Conservation (phyloP, 1,140 invertebrate species). For the Mizuhopecten yessoensis region DNA sequence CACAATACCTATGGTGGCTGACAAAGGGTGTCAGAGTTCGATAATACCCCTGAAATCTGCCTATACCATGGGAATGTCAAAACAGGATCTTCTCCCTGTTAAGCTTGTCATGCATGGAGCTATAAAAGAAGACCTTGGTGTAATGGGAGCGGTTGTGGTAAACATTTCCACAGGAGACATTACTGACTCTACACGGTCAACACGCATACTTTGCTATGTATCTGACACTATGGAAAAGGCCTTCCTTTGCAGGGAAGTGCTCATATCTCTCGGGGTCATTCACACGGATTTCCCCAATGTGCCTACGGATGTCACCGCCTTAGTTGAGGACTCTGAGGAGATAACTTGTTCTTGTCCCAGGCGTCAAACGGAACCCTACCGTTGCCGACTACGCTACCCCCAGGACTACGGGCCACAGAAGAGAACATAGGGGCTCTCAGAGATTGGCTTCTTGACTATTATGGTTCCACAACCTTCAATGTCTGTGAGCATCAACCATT, state of each 20-base stretch:
- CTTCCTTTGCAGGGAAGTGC: slow-evolving; percentile 52
- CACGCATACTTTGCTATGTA: slow-evolving; percentile 39
- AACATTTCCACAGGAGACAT: too few species aligned
- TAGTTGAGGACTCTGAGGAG: background rate
- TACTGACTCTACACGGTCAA: too few species aligned
- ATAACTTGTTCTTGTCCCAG: background rate
- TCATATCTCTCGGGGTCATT: slow-evolving; percentile 28
- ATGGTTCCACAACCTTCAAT: slow-evolving; percentile 59
- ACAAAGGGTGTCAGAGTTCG: too few species aligned
- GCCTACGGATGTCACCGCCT: background rate
- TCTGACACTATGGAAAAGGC: slow-evolving; percentile 46
- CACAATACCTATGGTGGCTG: too few species aligned
- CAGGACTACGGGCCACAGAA: slow-evolving; percentile 49
- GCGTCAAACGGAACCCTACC: background rate
- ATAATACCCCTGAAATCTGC: too few species aligned
- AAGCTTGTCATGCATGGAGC: too few species aligned
- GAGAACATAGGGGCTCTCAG: slow-evolving; percentile 52
- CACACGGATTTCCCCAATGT: slow-evolving; percentile 41
- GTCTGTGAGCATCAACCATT: slow-evolving; percentile 62
- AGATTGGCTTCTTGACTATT: slow-evolving; percentile 59
- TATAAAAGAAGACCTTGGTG: too few species aligned
- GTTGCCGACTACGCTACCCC: slow-evolving; percentile 11
- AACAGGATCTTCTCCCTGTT: too few species aligned
- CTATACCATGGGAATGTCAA: too few species aligned
- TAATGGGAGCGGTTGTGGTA: too few species aligned